Percentiles rank a stretch among this genome's conserved stretches.
These are phyloP conservation scores for Zoanthus sansibaricus DNA, from an alignment of 92 coral and sea anemone genomes.

Conservation along the genomic window DNA sequence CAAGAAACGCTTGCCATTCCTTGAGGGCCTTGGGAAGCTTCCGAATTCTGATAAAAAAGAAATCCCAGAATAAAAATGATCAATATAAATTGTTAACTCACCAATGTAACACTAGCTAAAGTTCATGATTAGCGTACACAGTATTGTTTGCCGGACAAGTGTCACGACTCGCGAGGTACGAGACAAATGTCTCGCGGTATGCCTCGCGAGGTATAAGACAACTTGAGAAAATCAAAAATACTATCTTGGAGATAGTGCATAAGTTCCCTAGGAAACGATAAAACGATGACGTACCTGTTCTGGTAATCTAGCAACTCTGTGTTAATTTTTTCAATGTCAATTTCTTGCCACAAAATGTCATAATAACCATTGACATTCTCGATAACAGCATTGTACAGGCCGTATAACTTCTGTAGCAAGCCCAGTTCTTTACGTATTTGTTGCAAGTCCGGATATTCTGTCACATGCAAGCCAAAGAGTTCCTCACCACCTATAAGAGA, in stretches of 20 bases:
- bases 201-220: too few species aligned
- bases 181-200: too few species aligned
- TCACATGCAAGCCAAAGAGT: constrained; percentile 88
- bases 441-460: constrained; percentile 94
- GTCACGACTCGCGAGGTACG: too few species aligned
- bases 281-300: constrained; percentile 75
- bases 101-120: too few species aligned
- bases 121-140: too few species aligned
- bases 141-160: too few species aligned
- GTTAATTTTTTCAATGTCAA: constrained; percentile 96
- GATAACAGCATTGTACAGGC: constrained; percentile 94
- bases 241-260: too few species aligned
- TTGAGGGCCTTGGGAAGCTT: constrained; percentile 97
- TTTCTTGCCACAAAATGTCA: constrained; percentile 97
- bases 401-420: constrained; percentile 93
- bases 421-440: constrained; percentile 93
- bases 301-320: constrained; percentile 90
- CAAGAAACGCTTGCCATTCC: constrained; percentile 99
- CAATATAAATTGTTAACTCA: neutral
- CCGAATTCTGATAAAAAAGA: constrained; percentile 76
- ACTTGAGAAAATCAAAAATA: too few species aligned
- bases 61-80: neutral
- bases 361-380: constrained; percentile 98
- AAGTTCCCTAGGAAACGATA: too few species aligned
- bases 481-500: constrained; percentile 94